Conservation (phyloP, 92 coral and sea anemone species). For the Phenganax subtilis region DNA sequence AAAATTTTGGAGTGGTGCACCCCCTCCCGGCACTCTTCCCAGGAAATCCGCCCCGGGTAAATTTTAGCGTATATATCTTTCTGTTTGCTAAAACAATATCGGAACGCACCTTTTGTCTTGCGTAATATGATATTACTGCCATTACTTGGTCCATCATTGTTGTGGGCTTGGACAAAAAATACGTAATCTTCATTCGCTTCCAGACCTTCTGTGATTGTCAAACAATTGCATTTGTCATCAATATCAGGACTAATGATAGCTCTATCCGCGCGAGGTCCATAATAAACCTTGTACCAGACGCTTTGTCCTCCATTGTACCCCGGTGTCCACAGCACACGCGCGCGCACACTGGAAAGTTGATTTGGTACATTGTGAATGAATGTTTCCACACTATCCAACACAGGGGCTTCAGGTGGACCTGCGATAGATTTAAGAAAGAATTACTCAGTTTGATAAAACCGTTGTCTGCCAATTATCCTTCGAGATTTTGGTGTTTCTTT, state of each 20-base stretch:
- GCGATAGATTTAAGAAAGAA: neutral
- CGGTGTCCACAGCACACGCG: constrained; percentile 62
- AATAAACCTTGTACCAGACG: constrained; percentile 48
- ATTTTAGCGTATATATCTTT: neutral
- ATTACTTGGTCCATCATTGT: constrained; percentile 26
- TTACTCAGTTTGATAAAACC: neutral
- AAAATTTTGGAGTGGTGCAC: no score
- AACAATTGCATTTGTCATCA: constrained; percentile 12
- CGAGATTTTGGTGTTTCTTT: neutral
- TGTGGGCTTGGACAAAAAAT: constrained; percentile 29
- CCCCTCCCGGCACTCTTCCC: no score
- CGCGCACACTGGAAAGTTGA: constrained; percentile 13
- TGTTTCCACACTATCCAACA: constrained; percentile 50
- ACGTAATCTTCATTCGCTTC: constrained; percentile 28
- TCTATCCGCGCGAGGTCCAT: constrained; percentile 23
- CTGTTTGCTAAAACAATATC: neutral
- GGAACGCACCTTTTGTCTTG: constrained; percentile 17
- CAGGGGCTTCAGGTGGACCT: constrained; percentile 78
- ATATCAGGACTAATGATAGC: neutral
- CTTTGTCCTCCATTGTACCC: constrained; percentile 64
- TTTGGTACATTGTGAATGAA: constrained; percentile 29
- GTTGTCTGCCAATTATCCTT: neutral
- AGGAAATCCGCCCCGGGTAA: no score
- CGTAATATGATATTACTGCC: neutral
- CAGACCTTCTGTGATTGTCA: constrained; percentile 14